Percentiles rank a stretch among this genome's conserved stretches.
phyloP scores from a whole-genome alignment of 1,140 invertebrate genomes.

The Drosophila virilis region DNA sequence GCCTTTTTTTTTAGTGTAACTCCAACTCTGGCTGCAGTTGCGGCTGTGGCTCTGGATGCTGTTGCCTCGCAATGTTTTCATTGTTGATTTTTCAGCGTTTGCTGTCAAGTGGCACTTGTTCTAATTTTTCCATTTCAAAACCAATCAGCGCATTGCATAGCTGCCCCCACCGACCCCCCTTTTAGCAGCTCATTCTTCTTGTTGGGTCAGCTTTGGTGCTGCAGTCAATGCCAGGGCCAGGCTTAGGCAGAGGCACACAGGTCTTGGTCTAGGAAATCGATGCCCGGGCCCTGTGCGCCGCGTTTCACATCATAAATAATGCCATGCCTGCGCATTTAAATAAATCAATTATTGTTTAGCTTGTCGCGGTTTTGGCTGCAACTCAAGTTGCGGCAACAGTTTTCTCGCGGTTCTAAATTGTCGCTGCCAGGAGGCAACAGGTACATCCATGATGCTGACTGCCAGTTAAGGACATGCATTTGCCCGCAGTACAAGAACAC shows the following conservation, averaged over 20 bases:
- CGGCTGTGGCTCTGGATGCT: conserved; percentile 17
- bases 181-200: not conserved
- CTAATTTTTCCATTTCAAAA: conserved; percentile 78
- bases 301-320: conserved; percentile 70
- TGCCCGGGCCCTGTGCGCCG: conserved; percentile 12
- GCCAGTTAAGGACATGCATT: conserved; percentile 65
- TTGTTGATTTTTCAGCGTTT: conserved; percentile 68
- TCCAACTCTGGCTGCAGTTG: not conserved
- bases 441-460: conserved; percentile 55
- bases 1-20: not conserved
- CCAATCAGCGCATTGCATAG: conserved; percentile 59
- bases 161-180: not conserved
- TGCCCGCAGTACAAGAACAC: conserved; percentile 75
- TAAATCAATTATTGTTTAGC: conserved; percentile 71
- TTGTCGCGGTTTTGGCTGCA: conserved; percentile 40
- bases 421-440: conserved; percentile 38
- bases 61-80: conserved; percentile 68
- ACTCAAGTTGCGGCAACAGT: conserved; percentile 66
- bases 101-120: conserved; percentile 72
- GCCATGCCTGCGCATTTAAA: conserved; percentile 53
- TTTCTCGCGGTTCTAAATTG: conserved; percentile 78
- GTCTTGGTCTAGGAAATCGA: conserved; percentile 41
- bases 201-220: conserved; percentile 26
- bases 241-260: conserved; percentile 9
- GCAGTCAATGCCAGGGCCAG: conserved; percentile 9